phyloP scores from a whole-genome alignment of 2,888 invertebrate genomes.

The Drosophila hamatofila region DNA sequence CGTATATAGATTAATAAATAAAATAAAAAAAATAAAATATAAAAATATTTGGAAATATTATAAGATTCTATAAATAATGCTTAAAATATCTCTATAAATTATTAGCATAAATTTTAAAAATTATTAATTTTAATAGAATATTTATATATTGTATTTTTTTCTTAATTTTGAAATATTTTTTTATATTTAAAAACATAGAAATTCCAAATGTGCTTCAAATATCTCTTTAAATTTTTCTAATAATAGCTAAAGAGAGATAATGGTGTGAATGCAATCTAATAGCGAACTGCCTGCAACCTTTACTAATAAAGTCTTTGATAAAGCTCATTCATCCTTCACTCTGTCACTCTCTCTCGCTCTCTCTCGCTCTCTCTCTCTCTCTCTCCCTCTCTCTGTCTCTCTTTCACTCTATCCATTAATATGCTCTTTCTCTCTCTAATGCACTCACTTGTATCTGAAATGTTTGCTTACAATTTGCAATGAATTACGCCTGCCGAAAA shows the following conservation, averaged over 20 bases:
- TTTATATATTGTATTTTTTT: no score
- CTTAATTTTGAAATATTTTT: no score
- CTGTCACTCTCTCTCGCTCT: not conserved
- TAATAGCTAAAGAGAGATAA: not conserved
- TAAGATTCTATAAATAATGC: not conserved
- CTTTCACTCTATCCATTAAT: slow-evolving; percentile 5
- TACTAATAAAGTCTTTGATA: slow-evolving; percentile 36
- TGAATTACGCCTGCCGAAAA: slow-evolving; percentile 43
- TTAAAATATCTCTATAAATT: no score
- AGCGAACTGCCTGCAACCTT: slow-evolving; percentile 7
- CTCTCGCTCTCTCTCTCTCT: not conserved
- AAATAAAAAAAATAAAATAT: no score
- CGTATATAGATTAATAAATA: no score
- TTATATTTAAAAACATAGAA: no score
- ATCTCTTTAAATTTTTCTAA: not conserved
- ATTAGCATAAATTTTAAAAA: no score
- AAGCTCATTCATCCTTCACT: not conserved
- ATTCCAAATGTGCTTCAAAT: no score
- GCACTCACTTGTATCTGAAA: slow-evolving; percentile 46
- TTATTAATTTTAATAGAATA: no score
- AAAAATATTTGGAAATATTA: not conserved
- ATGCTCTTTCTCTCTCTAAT: not conserved
- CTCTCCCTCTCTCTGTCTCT: not conserved
- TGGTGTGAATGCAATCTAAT: not conserved
- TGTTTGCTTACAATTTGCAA: slow-evolving; percentile 63